Base-by-base conservation (phyloP, 1,140 invertebrate genomes). In the Pseudomyrmex concolor region DNA sequence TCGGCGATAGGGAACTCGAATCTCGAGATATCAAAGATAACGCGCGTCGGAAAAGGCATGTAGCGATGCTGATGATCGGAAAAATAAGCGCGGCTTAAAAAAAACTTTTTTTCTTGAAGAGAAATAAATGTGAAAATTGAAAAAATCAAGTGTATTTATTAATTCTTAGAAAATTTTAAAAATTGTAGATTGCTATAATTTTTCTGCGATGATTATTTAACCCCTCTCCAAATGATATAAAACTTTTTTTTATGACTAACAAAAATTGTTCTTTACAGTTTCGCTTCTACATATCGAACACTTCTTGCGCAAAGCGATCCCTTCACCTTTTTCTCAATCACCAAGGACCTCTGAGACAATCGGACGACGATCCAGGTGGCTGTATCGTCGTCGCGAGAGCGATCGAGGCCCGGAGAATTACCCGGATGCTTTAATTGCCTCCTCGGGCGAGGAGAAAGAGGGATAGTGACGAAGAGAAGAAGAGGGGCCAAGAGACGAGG, bases 341-440 rank as follows among this genome's bases (percentile, higher is more conserved):
- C 60, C 45, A 34, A 83, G 71, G 34, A 63, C 66, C 12, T 54
- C 45, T 34, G 76, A 48, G 59, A 85, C 54, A 64, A 34, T 17
- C n/a, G 19, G 12, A 34, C 5, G 15, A 25, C 55, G 66, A 68
- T 85, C 71, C 45, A 80, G 68, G 72, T 73, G 64, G 72, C 68
- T 64, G 59, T 34, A 34, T 83, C 57, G 81, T 72, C 84, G 71
- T 86, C 81, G 22, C 57, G 45, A 76, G 88, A 84, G 77, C 82
- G 84, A 84, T 82, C 86, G 87, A 76, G 81, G 71, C 83, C 89
- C 84, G 87, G 87, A 78, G 76, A 87, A 92, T 92, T 92, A 91
- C 70, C 86, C 84, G 86, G 91, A 91, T 88, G 87, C 87, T 92
- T 92, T 92, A 91, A 92, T 92, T 92, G 90, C 89, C 90, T 88